A percentile compares a stretch with the other conserved stretches of the same genome.
These are phyloP conservation scores for Anas platyrhynchos DNA, from an alignment of 2,113 vertebrate genomes.

Conservation along the genomic window DNA sequence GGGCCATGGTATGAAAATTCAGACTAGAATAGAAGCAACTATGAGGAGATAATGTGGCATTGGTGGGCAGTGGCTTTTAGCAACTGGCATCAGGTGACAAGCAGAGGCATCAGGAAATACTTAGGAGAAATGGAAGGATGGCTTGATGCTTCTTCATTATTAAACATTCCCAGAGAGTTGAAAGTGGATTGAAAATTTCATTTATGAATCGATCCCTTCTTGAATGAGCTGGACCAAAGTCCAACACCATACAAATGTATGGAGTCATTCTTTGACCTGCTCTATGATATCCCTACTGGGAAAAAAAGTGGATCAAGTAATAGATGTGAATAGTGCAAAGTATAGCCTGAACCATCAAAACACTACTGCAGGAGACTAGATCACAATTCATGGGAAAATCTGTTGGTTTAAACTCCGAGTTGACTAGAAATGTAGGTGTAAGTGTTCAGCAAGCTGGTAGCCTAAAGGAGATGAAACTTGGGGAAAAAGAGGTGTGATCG, in stretches of 20 bases:
- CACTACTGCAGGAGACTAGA: neutral
- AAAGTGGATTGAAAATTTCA: neutral
- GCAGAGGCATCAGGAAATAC: neutral
- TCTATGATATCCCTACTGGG: neutral
- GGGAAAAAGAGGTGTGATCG: conserved; percentile 26
- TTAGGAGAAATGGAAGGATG: neutral
- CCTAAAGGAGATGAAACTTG: neutral
- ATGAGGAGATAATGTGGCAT: neutral
- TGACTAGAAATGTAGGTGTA: conserved; percentile 41
- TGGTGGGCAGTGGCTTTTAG: neutral
- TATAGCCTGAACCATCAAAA: neutral
- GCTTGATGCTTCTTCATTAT: neutral
- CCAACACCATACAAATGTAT: neutral
- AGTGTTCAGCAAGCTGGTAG: conserved; percentile 9
- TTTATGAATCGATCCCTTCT: neutral
- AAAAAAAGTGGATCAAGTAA: neutral
- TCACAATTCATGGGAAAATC: neutral
- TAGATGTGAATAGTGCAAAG: neutral
- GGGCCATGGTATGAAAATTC: neutral
- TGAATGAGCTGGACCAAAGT: neutral
- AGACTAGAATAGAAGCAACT: neutral
- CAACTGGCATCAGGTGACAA: neutral
- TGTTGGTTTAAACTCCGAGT: conserved; percentile 6
- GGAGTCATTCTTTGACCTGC: neutral
- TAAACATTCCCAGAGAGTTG: neutral